phyloP scores from a whole-genome alignment of 2,113 vertebrate species.

The Pogonocichla stellata region DNA sequence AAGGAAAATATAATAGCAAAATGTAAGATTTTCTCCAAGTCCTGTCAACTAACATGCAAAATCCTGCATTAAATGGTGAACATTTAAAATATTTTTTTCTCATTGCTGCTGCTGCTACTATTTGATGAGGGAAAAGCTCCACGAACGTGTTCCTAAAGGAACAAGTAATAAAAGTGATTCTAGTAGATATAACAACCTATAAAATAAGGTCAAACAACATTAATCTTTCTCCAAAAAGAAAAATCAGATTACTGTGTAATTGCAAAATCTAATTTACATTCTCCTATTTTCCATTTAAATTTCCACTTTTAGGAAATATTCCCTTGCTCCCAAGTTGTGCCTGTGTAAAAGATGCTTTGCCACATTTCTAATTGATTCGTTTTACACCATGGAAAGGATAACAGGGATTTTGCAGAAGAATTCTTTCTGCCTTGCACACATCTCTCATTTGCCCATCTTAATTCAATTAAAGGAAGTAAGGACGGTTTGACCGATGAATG shows the following conservation, averaged over 20 bases:
- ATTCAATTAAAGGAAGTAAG: conserved; percentile 98
- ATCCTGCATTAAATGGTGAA: background rate
- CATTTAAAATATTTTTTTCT: background rate
- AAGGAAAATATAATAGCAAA: background rate
- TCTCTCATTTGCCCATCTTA: conserved; percentile 97
- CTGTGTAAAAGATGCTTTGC: conserved; percentile 64
- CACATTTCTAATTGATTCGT: conserved; percentile 81
- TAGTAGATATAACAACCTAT: conserved; percentile 25
- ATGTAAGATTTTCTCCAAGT: background rate
- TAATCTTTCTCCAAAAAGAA: conserved; percentile 46
- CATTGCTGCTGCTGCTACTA: background rate
- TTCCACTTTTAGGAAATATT: conserved; percentile 64
- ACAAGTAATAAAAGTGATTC: conserved; percentile 12
- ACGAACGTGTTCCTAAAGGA: background rate
- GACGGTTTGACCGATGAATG: conserved; percentile 91
- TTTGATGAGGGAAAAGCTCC: background rate
- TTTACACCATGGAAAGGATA: conserved; percentile 76
- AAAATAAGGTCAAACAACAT: conserved; percentile 49
- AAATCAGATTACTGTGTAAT: conserved; percentile 51
- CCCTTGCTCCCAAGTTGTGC: conserved; percentile 47
- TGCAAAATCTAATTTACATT: conserved; percentile 63
- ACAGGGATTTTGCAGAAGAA: conserved; percentile 72
- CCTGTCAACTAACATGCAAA: background rate
- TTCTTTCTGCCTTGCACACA: conserved; percentile 80
- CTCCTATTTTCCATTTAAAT: conserved; percentile 48